Evolutionary conservation across 2,888 invertebrate genomes (phyloP).

Genomic region (Lochmaea capreae): DNA sequence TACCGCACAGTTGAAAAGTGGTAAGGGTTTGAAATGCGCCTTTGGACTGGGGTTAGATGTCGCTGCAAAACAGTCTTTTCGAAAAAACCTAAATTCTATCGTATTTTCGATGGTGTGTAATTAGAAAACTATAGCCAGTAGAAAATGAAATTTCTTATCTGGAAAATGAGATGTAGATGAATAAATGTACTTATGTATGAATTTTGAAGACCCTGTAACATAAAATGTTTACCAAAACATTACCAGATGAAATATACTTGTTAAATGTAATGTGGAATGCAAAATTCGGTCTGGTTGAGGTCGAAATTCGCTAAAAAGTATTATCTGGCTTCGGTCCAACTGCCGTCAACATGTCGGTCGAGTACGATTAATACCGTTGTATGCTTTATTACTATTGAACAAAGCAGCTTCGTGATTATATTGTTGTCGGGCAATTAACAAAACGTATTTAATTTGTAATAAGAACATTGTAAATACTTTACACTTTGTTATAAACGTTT

Average conservation of each 20-base stretch:
- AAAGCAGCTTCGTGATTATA: slow-evolving; percentile 26
- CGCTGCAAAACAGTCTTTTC: no score
- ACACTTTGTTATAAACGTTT: no score
- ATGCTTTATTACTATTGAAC: slow-evolving; percentile 32
- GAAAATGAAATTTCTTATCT: no score
- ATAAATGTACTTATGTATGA: no score
- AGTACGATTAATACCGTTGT: slow-evolving; percentile 31
- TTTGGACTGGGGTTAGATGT: no score
- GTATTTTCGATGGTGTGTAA: no score
- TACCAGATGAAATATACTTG: slow-evolving; percentile 20
- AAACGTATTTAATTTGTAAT: neutral
- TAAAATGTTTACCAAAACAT: neutral
- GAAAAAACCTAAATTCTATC: no score
- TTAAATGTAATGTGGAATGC: slow-evolving; percentile 29
- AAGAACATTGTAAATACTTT: neutral
- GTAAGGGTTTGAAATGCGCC: no score
- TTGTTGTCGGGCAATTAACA: slow-evolving; percentile 26
- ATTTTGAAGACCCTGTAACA: no score
- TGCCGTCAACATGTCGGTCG: slow-evolving; percentile 33
- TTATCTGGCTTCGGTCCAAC: slow-evolving; percentile 27
- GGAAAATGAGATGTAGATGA: no score
- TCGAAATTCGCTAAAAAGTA: slow-evolving; percentile 33
- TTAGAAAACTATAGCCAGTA: no score
- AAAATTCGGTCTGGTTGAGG: slow-evolving; percentile 30
- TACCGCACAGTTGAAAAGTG: no score